Evolutionary conservation across 1,140 invertebrate species (phyloP).

Genomic region (Rhyzopertha dominica): DNA sequence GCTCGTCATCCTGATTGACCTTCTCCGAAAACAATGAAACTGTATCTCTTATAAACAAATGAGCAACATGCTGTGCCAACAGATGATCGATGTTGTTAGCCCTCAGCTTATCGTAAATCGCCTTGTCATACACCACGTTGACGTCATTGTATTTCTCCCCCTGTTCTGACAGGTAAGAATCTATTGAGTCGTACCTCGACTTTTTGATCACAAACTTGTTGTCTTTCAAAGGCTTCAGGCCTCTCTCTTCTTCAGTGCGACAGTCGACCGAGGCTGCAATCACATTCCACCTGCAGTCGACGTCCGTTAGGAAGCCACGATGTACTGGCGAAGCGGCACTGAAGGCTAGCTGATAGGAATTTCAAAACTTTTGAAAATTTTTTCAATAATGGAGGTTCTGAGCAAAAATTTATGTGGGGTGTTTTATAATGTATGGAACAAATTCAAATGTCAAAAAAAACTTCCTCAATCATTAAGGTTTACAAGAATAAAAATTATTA

Average conservation of each 20-base stretch:
- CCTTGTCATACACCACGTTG: slow-evolving; percentile 78
- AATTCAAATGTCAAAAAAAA: no score
- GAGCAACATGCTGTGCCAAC: slow-evolving; percentile 91
- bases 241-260: slow-evolving; percentile 89
- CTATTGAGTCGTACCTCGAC: slow-evolving; percentile 96
- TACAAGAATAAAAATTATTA: no score
- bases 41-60: slow-evolving; percentile 97
- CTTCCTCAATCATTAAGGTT: no score
- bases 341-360: slow-evolving; percentile 86
- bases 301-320: slow-evolving; percentile 88
- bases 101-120: slow-evolving; percentile 74
- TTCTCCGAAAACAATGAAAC: slow-evolving; percentile 95
- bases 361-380: no score
- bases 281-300: slow-evolving; percentile 96
- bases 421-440: no score
- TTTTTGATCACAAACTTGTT: slow-evolving; percentile 88
- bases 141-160: slow-evolving; percentile 91
- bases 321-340: slow-evolving; percentile 95
- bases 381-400: no score
- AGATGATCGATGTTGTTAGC: slow-evolving; percentile 86
- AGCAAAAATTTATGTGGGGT: no score
- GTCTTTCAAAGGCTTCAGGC: slow-evolving; percentile 67
- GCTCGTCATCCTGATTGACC: slow-evolving; percentile 87
- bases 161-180: slow-evolving; percentile 88
- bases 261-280: slow-evolving; percentile 95